A percentile compares a stretch with the other conserved stretches of the same genome.
These are phyloP conservation scores for Chromoteleia sp. DNA, from an alignment of 2,888 invertebrate genomes.

Conservation along the genomic window DNA sequence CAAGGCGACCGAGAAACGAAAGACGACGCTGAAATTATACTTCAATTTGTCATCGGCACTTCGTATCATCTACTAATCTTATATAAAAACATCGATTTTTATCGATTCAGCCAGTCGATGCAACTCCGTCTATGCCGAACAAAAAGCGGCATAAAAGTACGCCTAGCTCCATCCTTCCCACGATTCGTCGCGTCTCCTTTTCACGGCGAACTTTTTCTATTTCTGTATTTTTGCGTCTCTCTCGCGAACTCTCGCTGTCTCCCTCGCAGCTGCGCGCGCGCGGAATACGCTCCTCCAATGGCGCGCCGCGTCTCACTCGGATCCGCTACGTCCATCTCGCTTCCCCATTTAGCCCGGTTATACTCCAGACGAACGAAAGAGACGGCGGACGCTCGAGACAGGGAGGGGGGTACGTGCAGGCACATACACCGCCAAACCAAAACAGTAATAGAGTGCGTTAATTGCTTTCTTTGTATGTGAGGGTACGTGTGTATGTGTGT, in stretches of 20 bases:
- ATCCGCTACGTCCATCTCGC: conserved; percentile 54
- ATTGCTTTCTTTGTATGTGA: conserved; percentile 53
- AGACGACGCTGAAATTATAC: conserved; percentile 37
- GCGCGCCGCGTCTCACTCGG: conserved; percentile 47
- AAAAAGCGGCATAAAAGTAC: conserved; percentile 49
- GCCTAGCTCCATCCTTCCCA: conserved; percentile 55
- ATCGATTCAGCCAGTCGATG: conserved; percentile 25
- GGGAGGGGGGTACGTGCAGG: conserved; percentile 66
- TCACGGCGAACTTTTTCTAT: conserved; percentile 57
- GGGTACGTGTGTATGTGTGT: background rate
- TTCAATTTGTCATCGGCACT: conserved; percentile 43
- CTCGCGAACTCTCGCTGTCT: conserved; percentile 48
- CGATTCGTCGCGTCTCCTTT: conserved; percentile 29
- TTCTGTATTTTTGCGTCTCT: conserved; percentile 42
- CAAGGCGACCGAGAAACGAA: background rate
- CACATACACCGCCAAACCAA: conserved; percentile 73
- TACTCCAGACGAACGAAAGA: conserved; percentile 68
- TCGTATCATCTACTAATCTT: conserved; percentile 36
- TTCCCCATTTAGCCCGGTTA: conserved; percentile 70
- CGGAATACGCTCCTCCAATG: conserved; percentile 21
- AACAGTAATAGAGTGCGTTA: conserved; percentile 70
- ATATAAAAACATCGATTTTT: conserved; percentile 37
- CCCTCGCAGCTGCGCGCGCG: conserved; percentile 27
- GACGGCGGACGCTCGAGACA: conserved; percentile 38
- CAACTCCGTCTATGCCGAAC: conserved; percentile 34